Evolutionary conservation across 2,113 vertebrate species (phyloP).

Genomic region (Peromyscus maniculatus): DNA sequence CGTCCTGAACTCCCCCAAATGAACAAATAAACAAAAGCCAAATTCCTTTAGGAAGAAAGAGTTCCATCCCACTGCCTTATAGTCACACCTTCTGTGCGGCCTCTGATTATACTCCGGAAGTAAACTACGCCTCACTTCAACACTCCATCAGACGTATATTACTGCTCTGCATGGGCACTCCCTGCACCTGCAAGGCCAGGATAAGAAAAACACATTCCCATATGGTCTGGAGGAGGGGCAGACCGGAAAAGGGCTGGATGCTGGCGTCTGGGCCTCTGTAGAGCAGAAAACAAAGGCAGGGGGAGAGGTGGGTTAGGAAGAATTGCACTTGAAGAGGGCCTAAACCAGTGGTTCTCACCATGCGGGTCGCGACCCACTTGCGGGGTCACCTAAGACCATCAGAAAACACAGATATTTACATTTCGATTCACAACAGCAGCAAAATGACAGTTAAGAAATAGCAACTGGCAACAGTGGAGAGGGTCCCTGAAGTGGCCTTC

Average conservation of each 20-base stretch:
- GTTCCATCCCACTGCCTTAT: neutral
- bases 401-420: neutral
- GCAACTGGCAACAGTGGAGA: neutral
- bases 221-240: rapidly evolving
- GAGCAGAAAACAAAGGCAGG: neutral
- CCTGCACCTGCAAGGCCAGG: neutral
- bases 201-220: neutral
- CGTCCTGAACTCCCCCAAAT: neutral
- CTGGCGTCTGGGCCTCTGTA: neutral
- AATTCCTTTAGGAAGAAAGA: neutral
- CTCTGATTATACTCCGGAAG: neutral
- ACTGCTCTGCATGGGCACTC: neutral
- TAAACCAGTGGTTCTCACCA: neutral
- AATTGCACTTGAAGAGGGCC: neutral
- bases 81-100: neutral
- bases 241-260: neutral
- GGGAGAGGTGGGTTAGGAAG: neutral
- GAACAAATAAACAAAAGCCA: neutral
- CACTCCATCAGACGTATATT: neutral
- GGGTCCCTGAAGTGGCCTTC: no score
- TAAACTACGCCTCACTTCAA: neutral
- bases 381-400: neutral
- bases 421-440: neutral
- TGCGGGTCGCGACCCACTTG: rapidly evolving
- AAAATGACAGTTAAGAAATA: neutral